These are phyloP conservation scores for Drosophila buzzatii DNA, from an alignment of 2,888 invertebrate species.

Conservation along the genomic window DNA sequence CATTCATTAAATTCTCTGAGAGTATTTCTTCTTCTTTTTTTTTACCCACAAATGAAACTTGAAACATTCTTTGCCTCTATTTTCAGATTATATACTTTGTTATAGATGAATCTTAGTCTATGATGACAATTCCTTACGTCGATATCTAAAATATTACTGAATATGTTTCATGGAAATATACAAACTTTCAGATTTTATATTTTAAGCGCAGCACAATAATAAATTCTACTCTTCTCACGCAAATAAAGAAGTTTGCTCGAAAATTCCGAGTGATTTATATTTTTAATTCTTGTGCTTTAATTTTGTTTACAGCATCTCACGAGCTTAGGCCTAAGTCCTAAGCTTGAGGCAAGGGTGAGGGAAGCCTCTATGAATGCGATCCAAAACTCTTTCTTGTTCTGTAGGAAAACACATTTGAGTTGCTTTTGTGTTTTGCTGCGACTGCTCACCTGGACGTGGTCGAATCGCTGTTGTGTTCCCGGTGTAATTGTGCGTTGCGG, in stretches of 20 bases:
- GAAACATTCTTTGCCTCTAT: too few species aligned
- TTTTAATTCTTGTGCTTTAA: background rate
- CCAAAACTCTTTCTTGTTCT: background rate
- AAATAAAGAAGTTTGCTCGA: background rate
- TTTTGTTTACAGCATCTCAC: background rate
- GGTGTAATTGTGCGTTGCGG: slow-evolving; percentile 76
- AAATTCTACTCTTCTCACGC: background rate
- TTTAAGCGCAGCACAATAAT: too few species aligned
- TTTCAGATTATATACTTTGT: too few species aligned
- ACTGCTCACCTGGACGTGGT: slow-evolving; percentile 31
- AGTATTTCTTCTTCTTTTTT: too few species aligned
- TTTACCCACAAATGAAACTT: too few species aligned
- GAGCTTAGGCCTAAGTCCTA: background rate
- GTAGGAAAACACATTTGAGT: background rate
- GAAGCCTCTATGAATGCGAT: background rate
- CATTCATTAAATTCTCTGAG: too few species aligned
- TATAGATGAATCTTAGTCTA: too few species aligned
- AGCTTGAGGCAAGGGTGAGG: background rate
- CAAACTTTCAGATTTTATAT: too few species aligned
- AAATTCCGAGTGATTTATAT: background rate
- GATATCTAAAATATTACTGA: too few species aligned
- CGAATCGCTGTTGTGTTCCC: slow-evolving; percentile 16
- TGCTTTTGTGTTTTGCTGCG: background rate
- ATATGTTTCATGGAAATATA: too few species aligned
- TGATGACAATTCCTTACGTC: too few species aligned